Base-by-base conservation (phyloP, 53 echinoderm and acorn worm genomes). In the Apostichopus leukothele region DNA sequence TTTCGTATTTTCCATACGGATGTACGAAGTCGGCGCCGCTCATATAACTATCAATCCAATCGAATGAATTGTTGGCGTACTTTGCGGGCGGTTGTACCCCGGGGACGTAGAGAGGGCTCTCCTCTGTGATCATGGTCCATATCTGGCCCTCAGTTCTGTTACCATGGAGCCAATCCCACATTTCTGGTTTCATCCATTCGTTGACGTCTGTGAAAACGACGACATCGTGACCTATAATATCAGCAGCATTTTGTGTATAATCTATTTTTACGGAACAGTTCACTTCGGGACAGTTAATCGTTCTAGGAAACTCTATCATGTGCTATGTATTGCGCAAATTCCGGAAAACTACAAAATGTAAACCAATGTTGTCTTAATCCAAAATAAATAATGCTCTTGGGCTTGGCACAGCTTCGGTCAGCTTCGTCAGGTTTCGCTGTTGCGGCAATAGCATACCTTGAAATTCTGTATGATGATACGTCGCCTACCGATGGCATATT, bases 51-150 rank as follows among this genome's bases (percentile, higher is more conserved):
- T 87, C 88, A 53, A 75, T 50, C 88, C 88, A 87, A 20, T 87
- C 88, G 39, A 87, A 87, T 5, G 88, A 73, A 51, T 16, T 60
- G 75, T 87, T 26, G n/a, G 74, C 75, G 53, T 75, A 87, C 18
- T 53, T 87, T 8, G 52, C 53, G 4, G 88, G 88, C 11, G 88
- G 88, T 10, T 87, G 54, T 18, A 87, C 74, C 7, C 88, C 88
- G 6, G 88, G 88, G 10, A 87, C 88, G 55, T 87, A 87, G 9
- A 87, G 53, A 26, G 88, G 74, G 74, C 88, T 87, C 51, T 87
- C 88, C 52, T 87, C 74, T 1, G 88, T 87, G 7, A 87, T 87
- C 88, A 87, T 87, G 52, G 21, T 60, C 88, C 88, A 87, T 53
- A 53, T 75, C 55, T 87, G 88, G 7, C 88, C 75, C 27, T 53